Base-by-base conservation (phyloP, 2,797 vertebrate genomes). In the Helarctos malayanus region DNA sequence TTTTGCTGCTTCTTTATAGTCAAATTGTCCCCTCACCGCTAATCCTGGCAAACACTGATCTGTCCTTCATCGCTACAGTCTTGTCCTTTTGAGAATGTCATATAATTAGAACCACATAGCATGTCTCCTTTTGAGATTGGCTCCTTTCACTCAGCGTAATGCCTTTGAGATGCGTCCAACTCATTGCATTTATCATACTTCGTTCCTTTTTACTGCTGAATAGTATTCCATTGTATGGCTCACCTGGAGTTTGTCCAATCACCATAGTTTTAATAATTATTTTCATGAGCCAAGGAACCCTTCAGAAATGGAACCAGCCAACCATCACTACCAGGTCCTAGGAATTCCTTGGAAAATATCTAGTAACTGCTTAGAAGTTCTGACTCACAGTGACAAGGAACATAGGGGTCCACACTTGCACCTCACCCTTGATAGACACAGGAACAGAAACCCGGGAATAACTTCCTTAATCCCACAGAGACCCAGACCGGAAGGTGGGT, bases 71-170 rank as follows among this genome's bases (percentile, higher is more conserved):
- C 13, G 3, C 54, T 16, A 79, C 2, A 56, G 25, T 7, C 35
- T 52, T 32, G n/a, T 75, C 57, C 71, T 76, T 81, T 35, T 0
- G 9, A 78, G 73, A n/a, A 41, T 5, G 41, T 19, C 78, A 56
- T 1, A 56, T 10, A 35, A 71, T 35, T 4, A 61, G 54, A 63
- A 19, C 25, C 71, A 45, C 1, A 5, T 0, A 15, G 19, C 2
- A 63, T 6, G 23, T 15, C 29, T 27, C 54, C 32, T 10, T 83
- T 52, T 35, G 45, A 71, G 35, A 80, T 3, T 38, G 82, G 29
- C 45, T 71, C 52, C 47, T 85, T 88, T 69, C 10, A 21, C 38
- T 79, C 5, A 1, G 63, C 23, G 1, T 21, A 10, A 57, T 5
- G 41, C 41, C 56, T 61, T 2, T 52, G 27, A 89, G 59, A 73